phyloP scores from a whole-genome alignment of 2,113 vertebrate species.

The Indri indri region DNA sequence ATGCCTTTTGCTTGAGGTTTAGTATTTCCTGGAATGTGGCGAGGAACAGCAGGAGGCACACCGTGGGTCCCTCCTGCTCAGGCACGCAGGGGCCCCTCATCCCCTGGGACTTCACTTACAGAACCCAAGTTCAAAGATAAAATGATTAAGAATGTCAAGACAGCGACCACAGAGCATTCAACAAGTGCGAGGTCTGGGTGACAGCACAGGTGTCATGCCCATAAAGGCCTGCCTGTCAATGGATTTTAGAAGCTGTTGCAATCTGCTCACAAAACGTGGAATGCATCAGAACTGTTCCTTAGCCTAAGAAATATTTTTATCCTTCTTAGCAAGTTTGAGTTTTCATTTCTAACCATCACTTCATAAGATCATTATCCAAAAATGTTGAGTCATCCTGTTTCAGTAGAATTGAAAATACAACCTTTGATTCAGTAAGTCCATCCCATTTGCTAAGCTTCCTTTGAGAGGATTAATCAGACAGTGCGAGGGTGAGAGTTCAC shows the following conservation, averaged over 20 bases:
- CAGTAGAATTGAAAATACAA: background rate
- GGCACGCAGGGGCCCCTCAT: rapidly evolving
- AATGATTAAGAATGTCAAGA: background rate
- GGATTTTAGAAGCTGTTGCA: background rate
- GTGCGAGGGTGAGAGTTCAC: constrained; percentile 1
- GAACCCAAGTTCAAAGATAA: background rate
- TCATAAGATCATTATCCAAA: constrained; percentile 13
- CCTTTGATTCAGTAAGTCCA: background rate
- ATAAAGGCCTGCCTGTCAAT: background rate
- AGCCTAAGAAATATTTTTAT: background rate
- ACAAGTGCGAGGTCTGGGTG: background rate
- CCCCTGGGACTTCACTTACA: background rate
- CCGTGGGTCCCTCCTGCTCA: background rate
- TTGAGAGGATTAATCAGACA: background rate
- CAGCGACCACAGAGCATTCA: background rate
- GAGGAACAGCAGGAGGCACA: background rate
- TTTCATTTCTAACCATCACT: constrained; percentile 24
- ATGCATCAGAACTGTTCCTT: background rate
- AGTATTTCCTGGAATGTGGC: background rate
- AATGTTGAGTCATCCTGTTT: background rate
- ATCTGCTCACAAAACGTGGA: background rate
- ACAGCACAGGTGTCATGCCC: background rate
- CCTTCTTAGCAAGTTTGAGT: background rate
- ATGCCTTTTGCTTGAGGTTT: background rate
- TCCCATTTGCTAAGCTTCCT: background rate